These are phyloP conservation scores for Hirtodrosophila alboralis DNA, from an alignment of 2,888 invertebrate genomes.

Conservation along the genomic window DNA sequence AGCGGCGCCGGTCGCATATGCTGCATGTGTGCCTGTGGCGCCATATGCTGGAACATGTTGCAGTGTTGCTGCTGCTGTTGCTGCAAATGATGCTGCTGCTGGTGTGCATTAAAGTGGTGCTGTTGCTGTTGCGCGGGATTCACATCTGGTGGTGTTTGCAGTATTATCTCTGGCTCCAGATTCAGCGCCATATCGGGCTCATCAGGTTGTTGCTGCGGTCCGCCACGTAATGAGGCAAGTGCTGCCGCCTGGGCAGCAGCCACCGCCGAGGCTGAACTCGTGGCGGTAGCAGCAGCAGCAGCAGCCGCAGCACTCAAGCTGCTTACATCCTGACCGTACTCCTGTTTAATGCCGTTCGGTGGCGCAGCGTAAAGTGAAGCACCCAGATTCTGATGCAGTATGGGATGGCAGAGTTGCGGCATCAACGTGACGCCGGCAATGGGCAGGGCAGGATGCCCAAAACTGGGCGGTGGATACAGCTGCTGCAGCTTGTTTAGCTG, in stretches of 20 bases:
- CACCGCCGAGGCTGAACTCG: conserved; percentile 56
- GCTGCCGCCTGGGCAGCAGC: conserved; percentile 69
- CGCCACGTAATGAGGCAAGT: conserved; percentile 59
- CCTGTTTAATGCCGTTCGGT: conserved; percentile 81
- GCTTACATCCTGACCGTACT: conserved; percentile 71
- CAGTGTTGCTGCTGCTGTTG: conserved; percentile 78
- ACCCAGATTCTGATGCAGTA: conserved; percentile 80
- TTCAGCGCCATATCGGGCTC: conserved; percentile 77
- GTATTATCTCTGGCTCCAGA: conserved; percentile 80
- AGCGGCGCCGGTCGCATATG: conserved; percentile 76
- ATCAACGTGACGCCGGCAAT: conserved; percentile 80
- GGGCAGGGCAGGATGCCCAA: conserved; percentile 80
- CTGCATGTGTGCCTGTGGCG: conserved; percentile 82
- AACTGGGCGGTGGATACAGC: conserved; percentile 80
- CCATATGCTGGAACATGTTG: conserved; percentile 82
- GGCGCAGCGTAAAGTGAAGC: conserved; percentile 75
- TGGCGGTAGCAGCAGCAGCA: conserved; percentile 43
- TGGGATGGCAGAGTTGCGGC: conserved; percentile 82
- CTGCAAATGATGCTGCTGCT: conserved; percentile 64
- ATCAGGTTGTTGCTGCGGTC: conserved; percentile 49
- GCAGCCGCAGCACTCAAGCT: conserved; percentile 46
- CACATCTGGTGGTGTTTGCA: conserved; percentile 79
- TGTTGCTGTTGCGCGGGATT: conserved; percentile 77
- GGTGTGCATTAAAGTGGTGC: conserved; percentile 73
- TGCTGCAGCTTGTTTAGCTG: conserved; percentile 78